Percentiles rank a stretch among this genome's conserved stretches.
phyloP scores from a whole-genome alignment of 2,888 invertebrate species.

The Xestobium rufovillosum region DNA sequence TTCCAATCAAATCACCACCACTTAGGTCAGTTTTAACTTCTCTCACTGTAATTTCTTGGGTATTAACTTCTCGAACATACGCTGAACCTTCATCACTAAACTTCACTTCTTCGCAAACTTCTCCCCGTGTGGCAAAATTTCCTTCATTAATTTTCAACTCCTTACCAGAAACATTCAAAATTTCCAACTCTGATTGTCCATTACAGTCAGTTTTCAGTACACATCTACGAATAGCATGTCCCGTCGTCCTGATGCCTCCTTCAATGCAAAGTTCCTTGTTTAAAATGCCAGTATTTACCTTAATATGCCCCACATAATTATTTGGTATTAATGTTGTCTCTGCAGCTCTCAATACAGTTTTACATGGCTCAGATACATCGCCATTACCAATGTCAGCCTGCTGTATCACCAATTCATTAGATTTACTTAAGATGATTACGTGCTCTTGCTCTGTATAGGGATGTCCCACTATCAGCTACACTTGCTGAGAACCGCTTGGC shows the following conservation, averaged over 20 bases:
- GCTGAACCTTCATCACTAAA: too few species aligned
- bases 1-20: conserved; percentile 8
- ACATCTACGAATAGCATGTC: conserved; percentile 2
- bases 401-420: conserved; percentile 2
- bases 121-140: too few species aligned
- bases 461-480: conserved; percentile 9
- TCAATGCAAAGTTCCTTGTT: too few species aligned
- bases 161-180: too few species aligned
- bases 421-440: conserved; percentile 6
- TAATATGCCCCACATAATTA: conserved; percentile 11
- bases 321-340: conserved; percentile 7
- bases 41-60: conserved; percentile 7
- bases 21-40: conserved; percentile 10
- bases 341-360: conserved; percentile 3
- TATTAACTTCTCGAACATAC: conserved; percentile 4
- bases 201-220: conserved; percentile 7
- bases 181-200: too few species aligned
- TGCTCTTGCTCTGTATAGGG: conserved; percentile 11
- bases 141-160: too few species aligned
- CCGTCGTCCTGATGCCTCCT: background rate
- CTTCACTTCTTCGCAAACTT: too few species aligned
- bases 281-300: too few species aligned
- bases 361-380: too few species aligned
- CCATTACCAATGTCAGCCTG: background rate
- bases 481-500: conserved; percentile 5